A percentile compares a stretch with the other conserved stretches of the same genome.
phyloP scores from a whole-genome alignment of 2,797 vertebrate species.

The Tadarida brasiliensis region DNA sequence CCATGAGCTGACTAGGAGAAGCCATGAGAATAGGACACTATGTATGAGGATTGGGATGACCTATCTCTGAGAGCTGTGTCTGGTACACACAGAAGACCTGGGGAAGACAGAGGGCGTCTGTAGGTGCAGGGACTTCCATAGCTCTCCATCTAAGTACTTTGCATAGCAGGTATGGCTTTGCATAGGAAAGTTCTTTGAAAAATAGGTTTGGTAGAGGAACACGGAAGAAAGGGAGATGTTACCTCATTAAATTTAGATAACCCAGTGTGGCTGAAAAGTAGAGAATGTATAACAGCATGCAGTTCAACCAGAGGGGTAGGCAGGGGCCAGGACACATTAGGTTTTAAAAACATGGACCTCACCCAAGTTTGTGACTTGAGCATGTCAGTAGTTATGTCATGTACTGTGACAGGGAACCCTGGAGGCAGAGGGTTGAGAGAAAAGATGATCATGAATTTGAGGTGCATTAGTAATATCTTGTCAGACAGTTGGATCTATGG shows the following conservation, averaged over 20 bases:
- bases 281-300: conserved; percentile 52
- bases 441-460: background rate
- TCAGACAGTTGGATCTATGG: too few species aligned
- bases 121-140: background rate
- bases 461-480: background rate
- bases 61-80: background rate
- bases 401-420: background rate
- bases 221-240: background rate
- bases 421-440: background rate
- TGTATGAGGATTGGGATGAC: background rate
- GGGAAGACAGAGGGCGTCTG: background rate
- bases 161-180: background rate
- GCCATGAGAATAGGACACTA: background rate
- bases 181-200: conserved; percentile 8
- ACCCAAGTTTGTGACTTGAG: background rate
- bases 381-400: background rate
- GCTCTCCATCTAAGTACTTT: background rate
- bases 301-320: conserved; percentile 64
- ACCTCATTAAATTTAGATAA: background rate
- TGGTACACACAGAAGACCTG: background rate
- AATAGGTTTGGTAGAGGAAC: background rate
- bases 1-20: background rate
- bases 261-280: conserved; percentile 75
- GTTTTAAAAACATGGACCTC: background rate
- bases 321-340: conserved; percentile 71